Base-by-base conservation (phyloP, 2,888 invertebrate genomes). In the Xanthia togata region DNA sequence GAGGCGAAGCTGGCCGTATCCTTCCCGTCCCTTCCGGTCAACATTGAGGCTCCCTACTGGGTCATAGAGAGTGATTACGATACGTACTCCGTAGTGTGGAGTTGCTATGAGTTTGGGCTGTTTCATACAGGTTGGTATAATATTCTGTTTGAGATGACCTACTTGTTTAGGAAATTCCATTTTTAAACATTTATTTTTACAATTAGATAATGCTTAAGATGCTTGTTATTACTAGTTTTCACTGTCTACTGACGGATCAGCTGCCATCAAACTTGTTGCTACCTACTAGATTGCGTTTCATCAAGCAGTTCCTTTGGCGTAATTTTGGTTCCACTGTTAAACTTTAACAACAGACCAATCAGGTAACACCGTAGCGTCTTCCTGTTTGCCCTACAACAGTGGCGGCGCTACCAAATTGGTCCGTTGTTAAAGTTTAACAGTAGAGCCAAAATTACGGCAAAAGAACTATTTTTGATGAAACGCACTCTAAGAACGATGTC, bases 31-130 rank as follows among this genome's bases (percentile, higher is more conserved):
- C 91, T 97, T 59, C 97, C 97, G 1, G 93, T 97, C 92, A 94
- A 95, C 89, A 90, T 96, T 59, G 92, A 94, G 2, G 96, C 96
- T 0, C 96, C 96, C 0, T 97, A 96, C 89, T 96, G 96, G 96
- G 97, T 98, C 31, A 95, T 98, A 73, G 98, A 98, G 79, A 98
- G 98, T 0, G 98, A 98, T 93, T 98, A 98, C 90, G 97, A 97
- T 59, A 97, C 93, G 82, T 98, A 97, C 88, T 97, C 98, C 0
- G 97, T 98, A 0, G 96, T 98, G 53, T 98, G 98, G 98, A 97
- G 98, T 83, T 97, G 96, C 86, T 94, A 93, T 64, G 94, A 95
- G 73, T 92, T 97, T 72, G 97, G 97, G 69, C 85, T 97, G 26
- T 93, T 97, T 77, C 97, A 97, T 88, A 95, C 97, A 78, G 92